Base-by-base conservation (phyloP, 2,113 vertebrate genomes). In the Cygnus atratus region DNA sequence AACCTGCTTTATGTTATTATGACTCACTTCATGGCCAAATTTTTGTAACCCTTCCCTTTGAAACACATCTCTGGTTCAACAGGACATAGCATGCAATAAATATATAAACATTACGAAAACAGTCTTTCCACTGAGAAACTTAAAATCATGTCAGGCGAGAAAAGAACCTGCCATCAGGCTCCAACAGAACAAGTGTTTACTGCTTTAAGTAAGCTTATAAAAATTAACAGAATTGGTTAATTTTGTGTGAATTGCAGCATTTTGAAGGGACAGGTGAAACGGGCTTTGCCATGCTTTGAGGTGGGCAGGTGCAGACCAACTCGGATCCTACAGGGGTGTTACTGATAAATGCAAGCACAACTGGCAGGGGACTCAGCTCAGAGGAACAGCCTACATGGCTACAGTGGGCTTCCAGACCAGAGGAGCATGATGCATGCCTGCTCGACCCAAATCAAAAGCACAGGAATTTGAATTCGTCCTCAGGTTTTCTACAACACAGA, bases 401-500 rank as follows among this genome's bases (percentile, higher is more conserved):
- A 13, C 13, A 3, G 8, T 1, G 5, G 58, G 37, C 37, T 72
- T 39, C 44, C 50, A 84, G 5, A 31, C 12, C 13, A 61, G 26
- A 71, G 24, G 6, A 21, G 11, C 46, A 48, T 18, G 15, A 84
- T 4, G 14, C 11, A 84, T 4, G 14, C 11, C 28, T 19, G 31
- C 13, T 11, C 52, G 73, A 4, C 8, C 15, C 14, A 44, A 43
- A 35, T 35, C 19, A 73, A 33, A 73, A 66, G 29, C 11, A 52
- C 43, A 71, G 7, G 10, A 78, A 55, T 37, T 4, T n/a, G 3
- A 59, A n/a, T 7, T 3, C 57, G 11, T 35, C 59, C 11, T 74
- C 1, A 0, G 2, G 20, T 22, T n/a, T 82, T 58, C 74, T 8
- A 62, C 19, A n/a, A 67, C 2, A 7, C 7, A 39, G 25, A 13